These are phyloP conservation scores for Salmo trutta DNA, from an alignment of 2,797 vertebrate genomes.

Conservation along the genomic window DNA sequence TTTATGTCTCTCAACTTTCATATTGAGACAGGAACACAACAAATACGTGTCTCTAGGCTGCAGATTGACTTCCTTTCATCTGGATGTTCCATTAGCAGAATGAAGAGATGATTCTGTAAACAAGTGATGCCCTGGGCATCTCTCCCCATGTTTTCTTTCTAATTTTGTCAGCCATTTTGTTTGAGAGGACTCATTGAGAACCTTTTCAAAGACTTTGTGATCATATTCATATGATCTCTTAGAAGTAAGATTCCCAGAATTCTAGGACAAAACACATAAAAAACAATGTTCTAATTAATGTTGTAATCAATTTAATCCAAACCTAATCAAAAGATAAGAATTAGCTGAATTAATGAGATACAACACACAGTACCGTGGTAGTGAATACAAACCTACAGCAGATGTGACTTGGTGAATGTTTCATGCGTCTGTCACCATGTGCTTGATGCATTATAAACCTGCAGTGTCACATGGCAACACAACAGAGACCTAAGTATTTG, in stretches of 20 bases:
- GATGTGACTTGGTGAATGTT: background rate
- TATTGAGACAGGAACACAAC: background rate
- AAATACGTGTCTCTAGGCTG: background rate
- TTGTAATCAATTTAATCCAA: background rate
- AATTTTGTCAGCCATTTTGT: background rate
- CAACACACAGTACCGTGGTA: background rate
- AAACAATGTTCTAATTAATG: background rate
- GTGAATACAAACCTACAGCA: background rate
- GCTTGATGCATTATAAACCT: background rate
- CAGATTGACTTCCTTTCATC: constrained; percentile 1
- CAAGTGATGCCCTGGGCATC: background rate
- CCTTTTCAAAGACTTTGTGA: background rate
- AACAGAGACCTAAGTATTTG: background rate
- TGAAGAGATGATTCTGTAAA: background rate
- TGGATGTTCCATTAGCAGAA: background rate
- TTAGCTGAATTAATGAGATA: background rate
- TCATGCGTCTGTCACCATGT: background rate
- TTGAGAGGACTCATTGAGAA: background rate
- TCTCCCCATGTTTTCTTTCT: background rate
- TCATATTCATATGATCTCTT: background rate
- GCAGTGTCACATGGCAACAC: background rate
- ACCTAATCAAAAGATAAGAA: background rate
- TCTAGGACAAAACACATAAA: no score
- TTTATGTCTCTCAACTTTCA: background rate
- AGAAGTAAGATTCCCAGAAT: no score